Percentiles rank a stretch among this genome's conserved stretches.
Evolutionary conservation across 2,888 invertebrate genomes (phyloP).

Genomic region (Drosophila melanosoma): DNA sequence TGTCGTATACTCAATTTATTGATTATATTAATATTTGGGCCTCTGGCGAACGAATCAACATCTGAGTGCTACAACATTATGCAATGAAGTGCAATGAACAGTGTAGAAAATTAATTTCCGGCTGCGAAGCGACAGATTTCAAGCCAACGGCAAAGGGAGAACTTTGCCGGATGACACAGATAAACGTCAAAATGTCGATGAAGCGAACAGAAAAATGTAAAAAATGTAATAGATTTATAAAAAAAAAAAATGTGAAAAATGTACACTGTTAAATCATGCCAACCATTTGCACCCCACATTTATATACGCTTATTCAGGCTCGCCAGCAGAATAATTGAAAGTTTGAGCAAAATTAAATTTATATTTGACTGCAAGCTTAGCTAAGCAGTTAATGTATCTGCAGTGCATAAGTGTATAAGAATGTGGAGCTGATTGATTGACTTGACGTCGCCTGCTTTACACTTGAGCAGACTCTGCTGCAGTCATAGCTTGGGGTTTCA

Average conservation of each 20-base stretch:
- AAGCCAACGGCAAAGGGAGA: not conserved
- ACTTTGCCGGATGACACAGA: constrained; percentile 23
- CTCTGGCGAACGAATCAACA: constrained; percentile 29
- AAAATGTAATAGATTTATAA: constrained; percentile 13
- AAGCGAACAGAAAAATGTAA: constrained; percentile 19
- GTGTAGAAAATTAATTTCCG: constrained; percentile 37
- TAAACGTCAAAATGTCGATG: constrained; percentile 40
- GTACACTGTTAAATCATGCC: constrained; percentile 26
- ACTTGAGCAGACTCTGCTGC: constrained; percentile 17
- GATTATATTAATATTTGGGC: constrained; percentile 69
- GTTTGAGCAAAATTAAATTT: not conserved
- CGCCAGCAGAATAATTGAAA: not conserved
- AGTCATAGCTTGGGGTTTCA: constrained; percentile 38
- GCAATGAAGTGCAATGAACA: constrained; percentile 58
- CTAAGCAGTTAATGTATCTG: constrained; percentile 8
- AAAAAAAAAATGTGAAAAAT: constrained; percentile 42
- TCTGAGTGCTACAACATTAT: constrained; percentile 56
- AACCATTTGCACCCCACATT: not conserved
- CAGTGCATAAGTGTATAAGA: constrained; percentile 12
- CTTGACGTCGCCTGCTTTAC: constrained; percentile 29
- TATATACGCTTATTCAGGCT: not conserved
- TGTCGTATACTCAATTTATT: constrained; percentile 71
- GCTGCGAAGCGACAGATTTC: constrained; percentile 3
- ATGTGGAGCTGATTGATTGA: constrained; percentile 45
- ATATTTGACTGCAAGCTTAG: constrained; percentile 6